phyloP scores from a whole-genome alignment of 2,888 invertebrate species.

The Marronus borbonicus region DNA sequence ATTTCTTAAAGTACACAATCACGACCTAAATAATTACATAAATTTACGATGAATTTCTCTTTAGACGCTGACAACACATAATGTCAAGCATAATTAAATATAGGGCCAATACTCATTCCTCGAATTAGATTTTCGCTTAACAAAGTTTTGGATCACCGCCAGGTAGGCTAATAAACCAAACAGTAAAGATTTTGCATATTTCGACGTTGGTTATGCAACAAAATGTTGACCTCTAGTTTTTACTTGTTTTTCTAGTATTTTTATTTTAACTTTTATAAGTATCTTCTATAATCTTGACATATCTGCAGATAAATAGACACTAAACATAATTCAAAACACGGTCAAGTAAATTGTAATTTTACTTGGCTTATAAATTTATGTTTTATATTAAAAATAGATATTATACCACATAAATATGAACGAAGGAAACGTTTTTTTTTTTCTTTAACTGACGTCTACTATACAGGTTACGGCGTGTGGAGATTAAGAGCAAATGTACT shows the following conservation, averaged over 20 bases:
- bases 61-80: slow-evolving; percentile 13
- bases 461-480: too few species aligned
- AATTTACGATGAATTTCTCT: slow-evolving; percentile 14
- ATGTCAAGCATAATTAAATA: slow-evolving; percentile 49
- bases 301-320: too few species aligned
- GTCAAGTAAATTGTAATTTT: too few species aligned
- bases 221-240: slow-evolving; percentile 20
- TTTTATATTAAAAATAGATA: too few species aligned
- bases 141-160: slow-evolving; percentile 47
- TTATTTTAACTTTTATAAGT: background rate
- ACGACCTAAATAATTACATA: background rate
- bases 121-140: slow-evolving; percentile 51
- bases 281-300: too few species aligned
- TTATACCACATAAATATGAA: too few species aligned
- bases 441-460: too few species aligned
- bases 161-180: slow-evolving; percentile 37
- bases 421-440: too few species aligned
- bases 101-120: slow-evolving; percentile 49
- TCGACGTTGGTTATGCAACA: slow-evolving; percentile 25
- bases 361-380: too few species aligned
- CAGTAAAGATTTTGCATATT: slow-evolving; percentile 14
- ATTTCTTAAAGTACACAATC: too few species aligned
- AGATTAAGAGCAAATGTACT: too few species aligned
- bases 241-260: background rate
- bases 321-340: too few species aligned